Base-by-base conservation (phyloP, 2,888 invertebrate genomes). In the Prosapia bicincta region DNA sequence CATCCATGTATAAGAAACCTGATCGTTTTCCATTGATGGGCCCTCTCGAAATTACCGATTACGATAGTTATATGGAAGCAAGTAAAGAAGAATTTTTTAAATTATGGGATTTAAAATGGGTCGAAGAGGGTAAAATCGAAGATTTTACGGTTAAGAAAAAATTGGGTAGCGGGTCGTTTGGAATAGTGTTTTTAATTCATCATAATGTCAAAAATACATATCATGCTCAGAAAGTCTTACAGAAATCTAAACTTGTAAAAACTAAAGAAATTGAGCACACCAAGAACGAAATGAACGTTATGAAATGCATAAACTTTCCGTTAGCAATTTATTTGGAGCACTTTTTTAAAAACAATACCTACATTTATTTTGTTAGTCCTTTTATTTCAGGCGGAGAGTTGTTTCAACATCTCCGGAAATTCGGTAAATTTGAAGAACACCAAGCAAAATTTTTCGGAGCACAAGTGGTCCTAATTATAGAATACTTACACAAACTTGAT, bases 401-500 rank as follows among this genome's bases (percentile, higher is more conserved):
- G 90, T 97, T 96, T 83, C 90, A 90, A 10, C 92, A 93, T 83
- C 86, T 95, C 76, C 88, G 93, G 79, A 88, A 88, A 83, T 87
- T 87, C 85, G 86, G 85, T 25, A 89, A 88, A 80, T 91, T 84
- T 84, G 87, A 87, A 81, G 89, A 89, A 83, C 84, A 86, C 75
- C 88, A 72, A 32, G 66, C 78, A 7, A 76, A 91, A 83, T 98
- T 98, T 87, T 98, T 97, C 86, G 95, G 93, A 0, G 92, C 95
- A 70, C 98, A 98, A 88, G 95, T 98, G 20, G 89, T 94, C 72
- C 85, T 98, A 79, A 95, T 93, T 0, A 88, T 98, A 81, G 98
- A 98, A 86, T 98, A 98, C 85, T 86, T 98, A 76, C 98, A 98
- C 85, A 90, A 90, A 83, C 90, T 96, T 83, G 92, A 93, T 83